Evolutionary conservation across 1,140 invertebrate genomes (phyloP), one percentile per base, ranked within the genome.

Genomic region (Meloidogyne floridensis): DNA sequence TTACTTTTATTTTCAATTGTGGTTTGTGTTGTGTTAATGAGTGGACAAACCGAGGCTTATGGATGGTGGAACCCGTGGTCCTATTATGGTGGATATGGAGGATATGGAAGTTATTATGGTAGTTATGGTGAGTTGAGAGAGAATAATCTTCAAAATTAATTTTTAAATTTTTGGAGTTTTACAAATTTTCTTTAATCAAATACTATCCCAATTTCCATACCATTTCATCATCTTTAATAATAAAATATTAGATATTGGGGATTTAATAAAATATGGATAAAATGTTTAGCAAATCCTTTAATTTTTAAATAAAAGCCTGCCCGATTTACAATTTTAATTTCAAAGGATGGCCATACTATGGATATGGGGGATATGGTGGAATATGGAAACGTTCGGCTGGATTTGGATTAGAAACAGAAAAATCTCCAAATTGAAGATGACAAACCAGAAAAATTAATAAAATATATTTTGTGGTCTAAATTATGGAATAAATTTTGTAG

Each of bases 291-390:
- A n/a, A n/a, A n/a, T n/a, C 32, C 32, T 32, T 32, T 32, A 32
- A n/a, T 2, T 32, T 32, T 32, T 32, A 32, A 32, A 32, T 32
- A 32, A 32, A 32, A 32, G 32, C 32, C 32, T 32, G 32, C 32
- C 32, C 32, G 32, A 2, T 32, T 32, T 32, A 32, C 32, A 32
- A 15, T 54, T 18, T 54, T 76, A 76, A 76, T 77, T 47, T 43
- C n/a, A 70, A 51, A 78, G 77, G 77, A 53, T 78, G 59, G 56
- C 77, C 77, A 18, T 78, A 78, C 6, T 78, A 78, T 69, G 75
- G 75, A n/a, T 78, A 78, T 59, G 18, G 59, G 2, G 72, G 72
- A 3, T 73, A 73, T 73, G 72, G 72, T 47, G 77, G 77, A 18
- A 4, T 65, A n/a, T 15, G 59, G 6, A 78, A 78, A 18, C 77